These are phyloP conservation scores for Drosophila teissieri DNA, from an alignment of 1,140 invertebrate species.

Conservation along the genomic window DNA sequence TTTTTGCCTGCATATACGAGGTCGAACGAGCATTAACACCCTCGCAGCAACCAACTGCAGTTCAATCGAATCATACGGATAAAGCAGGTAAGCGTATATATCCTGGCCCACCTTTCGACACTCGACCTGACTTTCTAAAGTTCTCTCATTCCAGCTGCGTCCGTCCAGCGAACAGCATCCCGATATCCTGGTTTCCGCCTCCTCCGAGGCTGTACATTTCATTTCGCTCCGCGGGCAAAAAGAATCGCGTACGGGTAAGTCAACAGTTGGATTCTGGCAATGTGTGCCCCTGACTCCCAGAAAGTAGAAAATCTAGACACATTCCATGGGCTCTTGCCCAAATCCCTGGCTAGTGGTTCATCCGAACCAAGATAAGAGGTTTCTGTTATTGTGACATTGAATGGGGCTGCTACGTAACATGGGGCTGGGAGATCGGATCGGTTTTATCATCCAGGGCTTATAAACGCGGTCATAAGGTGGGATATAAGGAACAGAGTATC, in stretches of 20 bases:
- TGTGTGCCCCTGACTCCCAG: neutral
- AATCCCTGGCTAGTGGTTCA: constrained; percentile 6
- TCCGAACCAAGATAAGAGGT: constrained; percentile 23
- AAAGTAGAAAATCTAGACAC: constrained; percentile 2
- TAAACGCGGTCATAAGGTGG: neutral
- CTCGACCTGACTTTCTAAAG: neutral
- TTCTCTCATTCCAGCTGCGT: constrained; percentile 5
- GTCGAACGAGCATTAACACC: constrained; percentile 46
- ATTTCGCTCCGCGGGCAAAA: constrained; percentile 8
- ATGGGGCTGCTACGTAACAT: constrained; percentile 23
- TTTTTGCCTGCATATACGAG: constrained; percentile 25
- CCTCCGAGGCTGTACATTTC: constrained; percentile 9
- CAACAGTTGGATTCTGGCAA: constrained; percentile 12
- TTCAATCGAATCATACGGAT: constrained; percentile 14
- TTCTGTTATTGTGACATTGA: constrained; percentile 35
- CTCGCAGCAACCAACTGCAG: constrained; percentile 16
- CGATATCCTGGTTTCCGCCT: constrained; percentile 26
- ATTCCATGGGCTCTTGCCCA: neutral
- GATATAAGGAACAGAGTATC: neutral
- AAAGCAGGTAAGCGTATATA: constrained; percentile 31
- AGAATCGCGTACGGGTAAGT: constrained; percentile 17
- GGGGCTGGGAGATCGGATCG: neutral
- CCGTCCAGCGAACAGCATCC: neutral
- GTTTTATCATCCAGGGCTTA: too few species aligned
- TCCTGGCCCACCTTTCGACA: too few species aligned